Evolutionary conservation across 1,140 invertebrate genomes (phyloP).

Genomic region (Aphelenchoides avenae): DNA sequence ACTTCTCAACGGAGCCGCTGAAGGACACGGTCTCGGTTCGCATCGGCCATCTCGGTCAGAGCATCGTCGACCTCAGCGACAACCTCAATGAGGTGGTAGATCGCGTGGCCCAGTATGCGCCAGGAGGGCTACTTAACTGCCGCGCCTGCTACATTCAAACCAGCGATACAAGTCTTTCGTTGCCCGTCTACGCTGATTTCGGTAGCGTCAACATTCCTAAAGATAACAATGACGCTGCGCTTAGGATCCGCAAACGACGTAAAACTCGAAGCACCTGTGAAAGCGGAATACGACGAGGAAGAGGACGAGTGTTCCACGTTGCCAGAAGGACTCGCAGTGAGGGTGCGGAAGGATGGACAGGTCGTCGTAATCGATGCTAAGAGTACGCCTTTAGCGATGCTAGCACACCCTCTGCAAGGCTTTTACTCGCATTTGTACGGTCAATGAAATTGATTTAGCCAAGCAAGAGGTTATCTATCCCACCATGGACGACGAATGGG

Average conservation of each 20-base stretch:
- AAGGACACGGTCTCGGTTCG: slow-evolving; percentile 20
- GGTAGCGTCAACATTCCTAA: slow-evolving; percentile 15
- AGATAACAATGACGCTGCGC: background rate
- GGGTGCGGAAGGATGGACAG: slow-evolving; percentile 27
- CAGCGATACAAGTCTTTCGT: slow-evolving; percentile 3
- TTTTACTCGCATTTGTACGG: background rate
- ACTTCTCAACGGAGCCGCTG: slow-evolving; percentile 3
- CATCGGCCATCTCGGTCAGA: slow-evolving; percentile 35
- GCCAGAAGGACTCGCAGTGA: slow-evolving; percentile 40
- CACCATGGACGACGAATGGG: slow-evolving; percentile 20
- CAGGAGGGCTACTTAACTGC: slow-evolving; percentile 36
- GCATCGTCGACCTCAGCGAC: slow-evolving; percentile 9
- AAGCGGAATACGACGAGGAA: slow-evolving; percentile 12
- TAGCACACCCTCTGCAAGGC: background rate
- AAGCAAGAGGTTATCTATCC: slow-evolving; percentile 20
- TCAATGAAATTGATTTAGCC: slow-evolving; percentile 11
- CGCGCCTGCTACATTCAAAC: slow-evolving; percentile 14
- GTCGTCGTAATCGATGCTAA: slow-evolving; percentile 36
- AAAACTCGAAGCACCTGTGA: slow-evolving; percentile 9
- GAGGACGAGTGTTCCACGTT: slow-evolving; percentile 40
- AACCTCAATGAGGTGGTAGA: slow-evolving; percentile 31
- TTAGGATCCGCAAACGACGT: slow-evolving; percentile 32
- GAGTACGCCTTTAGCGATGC: slow-evolving; percentile 22
- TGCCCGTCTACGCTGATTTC: slow-evolving; percentile 45
- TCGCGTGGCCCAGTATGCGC: slow-evolving; percentile 12